phyloP scores from a whole-genome alignment of 2,113 vertebrate genomes.

The Synchiropus splendidus region DNA sequence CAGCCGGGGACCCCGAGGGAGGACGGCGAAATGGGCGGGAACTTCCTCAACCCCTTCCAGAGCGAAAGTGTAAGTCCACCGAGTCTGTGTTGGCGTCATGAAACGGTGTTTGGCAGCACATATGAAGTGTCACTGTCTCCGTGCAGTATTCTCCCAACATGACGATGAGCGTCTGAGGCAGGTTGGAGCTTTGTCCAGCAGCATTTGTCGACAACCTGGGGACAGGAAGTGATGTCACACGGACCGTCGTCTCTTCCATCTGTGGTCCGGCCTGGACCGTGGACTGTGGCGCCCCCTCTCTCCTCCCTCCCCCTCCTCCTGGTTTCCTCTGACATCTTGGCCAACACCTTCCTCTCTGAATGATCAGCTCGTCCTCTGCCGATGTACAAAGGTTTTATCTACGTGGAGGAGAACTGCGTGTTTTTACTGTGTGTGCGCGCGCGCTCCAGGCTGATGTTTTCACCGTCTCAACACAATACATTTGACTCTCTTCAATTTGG shows the following conservation, averaged over 20 bases:
- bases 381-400: too few relatives aligned
- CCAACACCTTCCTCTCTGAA: neutral
- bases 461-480: too few relatives aligned
- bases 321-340: conserved; percentile 15
- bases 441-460: too few relatives aligned
- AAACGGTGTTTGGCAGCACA: too few relatives aligned
- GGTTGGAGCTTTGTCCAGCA: conserved; percentile 56
- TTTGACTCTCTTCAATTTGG: too few relatives aligned
- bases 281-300: too few relatives aligned
- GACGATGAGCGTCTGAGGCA: conserved; percentile 96
- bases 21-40: conserved; percentile 94
- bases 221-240: conserved; percentile 41
- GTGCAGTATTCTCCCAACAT: conserved; percentile 94
- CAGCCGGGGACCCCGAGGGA: conserved; percentile 95
- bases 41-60: conserved; percentile 98
- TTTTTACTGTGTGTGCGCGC: too few relatives aligned
- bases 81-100: too few relatives aligned
- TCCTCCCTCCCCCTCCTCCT: too few relatives aligned
- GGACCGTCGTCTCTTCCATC: conserved; percentile 38
- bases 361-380: conserved; percentile 30
- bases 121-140: too few relatives aligned
- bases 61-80: conserved; percentile 75
- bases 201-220: conserved; percentile 62
- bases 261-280: conserved; percentile 26
- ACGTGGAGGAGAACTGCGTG: too few relatives aligned